Evolutionary conservation across 1,140 invertebrate genomes (phyloP).

Genomic region (Pseudomyrmex flavicornis): DNA sequence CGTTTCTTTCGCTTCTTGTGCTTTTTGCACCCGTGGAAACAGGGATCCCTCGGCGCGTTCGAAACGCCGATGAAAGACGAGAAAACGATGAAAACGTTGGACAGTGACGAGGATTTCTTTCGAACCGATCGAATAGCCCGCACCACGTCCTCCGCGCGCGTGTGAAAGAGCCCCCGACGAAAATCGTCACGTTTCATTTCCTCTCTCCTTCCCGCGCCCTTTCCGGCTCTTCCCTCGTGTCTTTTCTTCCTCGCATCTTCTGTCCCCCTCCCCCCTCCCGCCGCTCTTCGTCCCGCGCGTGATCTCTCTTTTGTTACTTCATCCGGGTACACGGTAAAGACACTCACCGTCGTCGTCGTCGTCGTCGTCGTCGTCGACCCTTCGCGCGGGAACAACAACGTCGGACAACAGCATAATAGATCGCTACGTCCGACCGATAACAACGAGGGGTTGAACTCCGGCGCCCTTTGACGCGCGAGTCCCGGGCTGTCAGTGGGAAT

Average conservation of each 20-base stretch:
- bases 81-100: conserved; percentile 59
- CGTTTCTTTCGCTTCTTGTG: conserved; percentile 11
- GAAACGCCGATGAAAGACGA: conserved; percentile 55
- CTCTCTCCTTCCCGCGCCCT: background rate
- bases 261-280: no score
- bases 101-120: conserved; percentile 60
- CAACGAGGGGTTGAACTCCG: conserved; percentile 35
- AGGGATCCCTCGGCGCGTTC: background rate
- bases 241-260: background rate
- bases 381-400: background rate
- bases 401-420: conserved; percentile 56
- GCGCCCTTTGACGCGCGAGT: conserved; percentile 38
- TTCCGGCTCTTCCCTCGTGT: background rate
- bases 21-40: conserved; percentile 24
- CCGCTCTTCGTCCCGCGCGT: no score
- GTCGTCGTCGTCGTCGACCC: conserved; percentile 18
- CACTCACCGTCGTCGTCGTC: conserved; percentile 28
- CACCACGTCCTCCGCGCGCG: conserved; percentile 7
- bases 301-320: conserved; percentile 49
- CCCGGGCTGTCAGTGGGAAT: conserved; percentile 41
- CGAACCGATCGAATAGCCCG: conserved; percentile 27
- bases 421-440: conserved; percentile 27
- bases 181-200: conserved; percentile 49
- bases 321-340: conserved; percentile 45
- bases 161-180: conserved; percentile 44